These are phyloP conservation scores for Luperina nickerlii DNA, from an alignment of 2,888 invertebrate species.

Conservation along the genomic window DNA sequence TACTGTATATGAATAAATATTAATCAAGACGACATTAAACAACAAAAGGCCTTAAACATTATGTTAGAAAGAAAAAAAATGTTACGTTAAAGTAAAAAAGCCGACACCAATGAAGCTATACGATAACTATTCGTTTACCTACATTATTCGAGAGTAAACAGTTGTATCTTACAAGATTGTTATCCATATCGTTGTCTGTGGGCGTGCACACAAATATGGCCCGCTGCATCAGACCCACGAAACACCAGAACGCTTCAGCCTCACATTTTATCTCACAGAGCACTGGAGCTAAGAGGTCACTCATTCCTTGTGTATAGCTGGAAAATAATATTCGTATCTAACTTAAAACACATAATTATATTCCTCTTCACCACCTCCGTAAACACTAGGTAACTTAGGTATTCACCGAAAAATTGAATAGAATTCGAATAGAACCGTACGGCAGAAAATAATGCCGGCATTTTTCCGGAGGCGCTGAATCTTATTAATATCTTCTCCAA, in stretches of 20 bases:
- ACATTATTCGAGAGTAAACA: slow-evolving; percentile 54
- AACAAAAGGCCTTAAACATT: slow-evolving; percentile 24
- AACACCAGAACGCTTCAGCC: slow-evolving; percentile 99
- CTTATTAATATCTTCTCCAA: background rate
- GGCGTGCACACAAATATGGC: slow-evolving; percentile 98
- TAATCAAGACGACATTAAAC: slow-evolving; percentile 3
- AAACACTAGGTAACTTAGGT: background rate
- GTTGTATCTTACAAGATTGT: slow-evolving; percentile 92
- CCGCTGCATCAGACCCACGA: slow-evolving; percentile 98
- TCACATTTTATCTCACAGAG: slow-evolving; percentile 98
- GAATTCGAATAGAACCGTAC: background rate
- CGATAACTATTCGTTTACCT: slow-evolving; percentile 44
- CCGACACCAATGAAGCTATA: slow-evolving; percentile 51
- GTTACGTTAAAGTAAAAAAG: slow-evolving; percentile 18
- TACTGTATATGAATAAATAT: background rate
- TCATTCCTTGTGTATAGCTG: slow-evolving; percentile 98
- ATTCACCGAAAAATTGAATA: background rate
- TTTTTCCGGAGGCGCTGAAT: background rate
- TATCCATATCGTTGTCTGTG: slow-evolving; percentile 98
- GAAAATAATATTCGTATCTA: slow-evolving; percentile 35
- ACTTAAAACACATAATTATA: background rate
- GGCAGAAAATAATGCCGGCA: background rate
- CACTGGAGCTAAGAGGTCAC: slow-evolving; percentile 97
- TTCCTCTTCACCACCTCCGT: background rate
- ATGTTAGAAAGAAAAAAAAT: slow-evolving; percentile 34